These are phyloP conservation scores for Oscheius sp. DNA, from an alignment of 2,888 invertebrate genomes.

Conservation along the genomic window DNA sequence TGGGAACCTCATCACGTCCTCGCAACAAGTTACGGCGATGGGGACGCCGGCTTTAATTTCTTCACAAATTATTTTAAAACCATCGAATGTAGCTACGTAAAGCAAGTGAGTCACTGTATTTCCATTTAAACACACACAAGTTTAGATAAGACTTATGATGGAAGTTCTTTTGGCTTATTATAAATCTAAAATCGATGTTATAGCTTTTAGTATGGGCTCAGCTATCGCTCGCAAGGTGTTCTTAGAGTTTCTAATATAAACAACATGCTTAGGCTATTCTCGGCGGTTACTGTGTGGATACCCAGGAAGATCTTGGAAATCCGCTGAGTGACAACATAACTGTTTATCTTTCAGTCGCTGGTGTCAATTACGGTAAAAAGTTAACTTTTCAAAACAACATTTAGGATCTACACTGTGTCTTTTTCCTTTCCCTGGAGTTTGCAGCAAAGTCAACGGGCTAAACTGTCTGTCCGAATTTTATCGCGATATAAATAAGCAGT, in stretches of 20 bases:
- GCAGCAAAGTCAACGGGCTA: constrained; percentile 25
- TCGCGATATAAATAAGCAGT: constrained; percentile 19
- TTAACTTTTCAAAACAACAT: not conserved
- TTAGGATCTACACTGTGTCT: constrained; percentile 52
- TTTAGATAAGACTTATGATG: constrained; percentile 3
- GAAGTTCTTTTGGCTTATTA: not conserved
- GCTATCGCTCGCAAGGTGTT: not conserved
- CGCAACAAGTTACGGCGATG: too few species aligned
- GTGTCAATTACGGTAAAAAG: constrained; percentile 39
- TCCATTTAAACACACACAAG: too few species aligned
- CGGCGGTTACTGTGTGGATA: constrained; percentile 57
- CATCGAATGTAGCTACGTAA: too few species aligned
- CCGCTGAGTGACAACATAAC: constrained; percentile 57
- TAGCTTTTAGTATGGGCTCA: constrained; percentile 16
- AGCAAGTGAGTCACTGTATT: too few species aligned
- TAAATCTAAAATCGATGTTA: not conserved
- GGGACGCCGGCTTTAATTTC: too few species aligned
- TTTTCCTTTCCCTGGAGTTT: constrained; percentile 59
- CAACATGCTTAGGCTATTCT: constrained; percentile 57
- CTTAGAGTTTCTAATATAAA: too few species aligned
- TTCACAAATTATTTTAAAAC: not conserved
- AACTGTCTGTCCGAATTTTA: constrained; percentile 20
- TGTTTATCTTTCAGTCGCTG: constrained; percentile 59
- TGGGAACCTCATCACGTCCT: too few species aligned
- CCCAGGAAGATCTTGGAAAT: constrained; percentile 31